A percentile compares a stretch with the other conserved stretches of the same genome.
These are phyloP conservation scores for Amorpha juglandis DNA, from an alignment of 2,888 invertebrate species.

Conservation along the genomic window DNA sequence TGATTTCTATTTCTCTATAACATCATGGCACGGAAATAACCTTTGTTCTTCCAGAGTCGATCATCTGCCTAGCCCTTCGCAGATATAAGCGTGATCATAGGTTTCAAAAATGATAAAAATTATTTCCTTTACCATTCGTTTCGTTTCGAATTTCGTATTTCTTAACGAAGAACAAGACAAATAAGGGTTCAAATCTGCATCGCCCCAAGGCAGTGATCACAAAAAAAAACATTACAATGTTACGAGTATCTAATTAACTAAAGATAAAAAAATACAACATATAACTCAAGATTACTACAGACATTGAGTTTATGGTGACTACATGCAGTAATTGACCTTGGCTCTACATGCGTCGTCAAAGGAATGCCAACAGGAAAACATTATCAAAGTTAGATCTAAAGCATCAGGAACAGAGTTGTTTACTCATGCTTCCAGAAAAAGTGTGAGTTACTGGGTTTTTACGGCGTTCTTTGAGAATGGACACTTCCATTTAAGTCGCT, in stretches of 20 bases:
- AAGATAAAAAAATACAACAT: not conserved
- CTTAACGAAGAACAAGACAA: no score
- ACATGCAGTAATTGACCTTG: conserved; percentile 19
- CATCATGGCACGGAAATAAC: no score
- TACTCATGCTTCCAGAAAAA: conserved; percentile 25
- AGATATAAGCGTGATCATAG: no score
- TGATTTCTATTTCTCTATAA: not conserved
- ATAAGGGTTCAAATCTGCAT: not conserved
- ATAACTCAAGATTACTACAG: not conserved
- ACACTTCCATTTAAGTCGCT: conserved; percentile 4
- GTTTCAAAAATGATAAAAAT: no score
- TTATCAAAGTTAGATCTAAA: conserved; percentile 24
- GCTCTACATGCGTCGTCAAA: not conserved
- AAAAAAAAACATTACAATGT: not conserved
- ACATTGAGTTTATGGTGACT: conserved; percentile 1
- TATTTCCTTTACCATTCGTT: no score
- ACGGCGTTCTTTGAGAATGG: conserved; percentile 13
- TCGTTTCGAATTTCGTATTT: no score
- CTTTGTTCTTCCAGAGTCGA: no score
- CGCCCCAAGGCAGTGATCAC: no score
- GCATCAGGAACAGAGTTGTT: conserved; percentile 22
- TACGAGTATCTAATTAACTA: not conserved
- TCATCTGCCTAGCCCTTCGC: no score
- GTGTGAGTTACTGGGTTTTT: conserved; percentile 4
- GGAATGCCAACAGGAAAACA: conserved; percentile 23